Evolutionary conservation across 2,888 invertebrate species (phyloP), one percentile per base, ranked within the genome.

Genomic region (Meandrusa payeni): DNA sequence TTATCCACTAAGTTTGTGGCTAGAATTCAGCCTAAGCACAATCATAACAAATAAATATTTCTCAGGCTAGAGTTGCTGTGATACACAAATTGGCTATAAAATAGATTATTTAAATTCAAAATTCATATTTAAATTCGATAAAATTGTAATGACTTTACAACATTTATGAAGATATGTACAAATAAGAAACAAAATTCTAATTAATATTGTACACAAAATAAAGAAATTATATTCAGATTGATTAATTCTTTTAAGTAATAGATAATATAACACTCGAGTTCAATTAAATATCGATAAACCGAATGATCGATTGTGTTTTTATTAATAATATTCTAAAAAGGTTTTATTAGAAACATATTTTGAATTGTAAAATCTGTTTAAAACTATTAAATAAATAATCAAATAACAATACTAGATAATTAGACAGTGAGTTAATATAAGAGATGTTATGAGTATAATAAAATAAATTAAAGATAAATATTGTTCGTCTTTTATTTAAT

Each of bases 41-140:
- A 78, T 79, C 77, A 80, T 77, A 72, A 79, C 77, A 76, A 78
- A 74, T 76, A 74, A 69, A 80, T 76, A 74, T 76, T 78, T 76
- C 76, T 79, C 85, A 86, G 70, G 85, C 86, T 87, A 87, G 85
- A 86, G 83, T 85, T 83, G 77, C 85, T 87, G 86, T 85, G 85
- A 87, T 85, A 86, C 82, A 81, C 72, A 75, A 75, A 76, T 59
- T 81, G 85, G 78, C 86, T 78, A 77, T 78, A 75, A 65, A 69
- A 68, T 77, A 76, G 1, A n/a, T n/a, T n/a, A n/a, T n/a, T n/a
- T n/a, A n/a, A n/a, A n/a, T n/a, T n/a, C n/a, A n/a, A n/a, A n/a
- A n/a, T n/a, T n/a, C n/a, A n/a, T n/a, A n/a, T n/a, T n/a, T n/a
- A n/a, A n/a, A n/a, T n/a, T n/a, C n/a, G n/a, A n/a, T n/a, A n/a